Evolutionary conservation across 2,113 vertebrate species (phyloP).

Genomic region (Pterocles burchelli): DNA sequence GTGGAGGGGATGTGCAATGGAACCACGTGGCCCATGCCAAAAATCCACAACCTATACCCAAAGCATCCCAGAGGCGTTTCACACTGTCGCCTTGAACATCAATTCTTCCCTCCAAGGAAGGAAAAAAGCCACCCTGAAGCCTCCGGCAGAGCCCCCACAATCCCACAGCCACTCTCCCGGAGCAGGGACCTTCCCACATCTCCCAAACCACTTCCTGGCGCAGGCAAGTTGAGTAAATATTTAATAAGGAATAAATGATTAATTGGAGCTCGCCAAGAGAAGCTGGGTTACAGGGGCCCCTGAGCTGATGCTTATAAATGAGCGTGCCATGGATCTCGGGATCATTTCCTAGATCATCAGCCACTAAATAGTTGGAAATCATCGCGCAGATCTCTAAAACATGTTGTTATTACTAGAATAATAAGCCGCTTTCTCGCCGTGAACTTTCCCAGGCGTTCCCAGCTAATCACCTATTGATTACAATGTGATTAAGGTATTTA

Average conservation of each 20-base stretch:
- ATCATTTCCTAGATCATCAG: not conserved
- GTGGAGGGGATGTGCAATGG: rapidly evolving
- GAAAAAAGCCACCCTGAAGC: not conserved
- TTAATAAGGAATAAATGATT: slow-evolving; percentile 23
- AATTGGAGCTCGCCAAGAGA: not conserved
- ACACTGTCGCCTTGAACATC: not conserved
- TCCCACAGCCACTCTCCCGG: not conserved
- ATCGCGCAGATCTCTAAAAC: not conserved
- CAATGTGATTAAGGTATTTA: not conserved
- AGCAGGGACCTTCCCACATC: not conserved
- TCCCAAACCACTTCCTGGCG: not conserved
- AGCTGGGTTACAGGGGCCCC: not conserved
- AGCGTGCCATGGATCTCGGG: not conserved
- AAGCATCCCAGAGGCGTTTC: not conserved
- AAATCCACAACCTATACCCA: not conserved
- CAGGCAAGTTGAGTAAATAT: slow-evolving; percentile 12
- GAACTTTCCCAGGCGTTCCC: not conserved
- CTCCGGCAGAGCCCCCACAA: not conserved
- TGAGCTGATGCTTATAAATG: not conserved
- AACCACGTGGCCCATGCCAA: rapidly evolving
- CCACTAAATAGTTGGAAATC: not conserved
- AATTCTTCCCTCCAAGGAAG: not conserved
- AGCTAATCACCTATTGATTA: slow-evolving; percentile 25
- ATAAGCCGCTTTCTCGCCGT: not conserved
- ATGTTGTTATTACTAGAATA: not conserved